phyloP scores from a whole-genome alignment of 2,797 vertebrate genomes.

The Phalloptychus januarius region DNA sequence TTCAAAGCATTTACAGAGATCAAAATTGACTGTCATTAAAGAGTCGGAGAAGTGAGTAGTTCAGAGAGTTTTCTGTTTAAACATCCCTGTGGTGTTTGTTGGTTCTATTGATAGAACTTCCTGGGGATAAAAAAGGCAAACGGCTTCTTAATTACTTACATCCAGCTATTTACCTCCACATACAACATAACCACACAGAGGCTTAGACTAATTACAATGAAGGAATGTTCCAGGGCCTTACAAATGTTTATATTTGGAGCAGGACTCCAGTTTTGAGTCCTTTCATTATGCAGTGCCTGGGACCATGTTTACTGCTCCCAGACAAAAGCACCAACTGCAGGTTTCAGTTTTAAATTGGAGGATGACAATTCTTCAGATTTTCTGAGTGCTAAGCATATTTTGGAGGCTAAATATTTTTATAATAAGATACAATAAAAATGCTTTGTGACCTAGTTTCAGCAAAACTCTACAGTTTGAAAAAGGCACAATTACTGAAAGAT shows the following conservation, averaged over 20 bases:
- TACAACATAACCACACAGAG: slow-evolving; percentile 69
- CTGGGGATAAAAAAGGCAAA: slow-evolving; percentile 54
- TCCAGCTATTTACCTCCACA: slow-evolving; percentile 60
- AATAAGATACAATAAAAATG: background rate
- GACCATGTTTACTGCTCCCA: slow-evolving; percentile 40
- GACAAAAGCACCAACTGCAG: slow-evolving; percentile 45
- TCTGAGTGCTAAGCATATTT: slow-evolving; percentile 36
- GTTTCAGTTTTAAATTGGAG: slow-evolving; percentile 45
- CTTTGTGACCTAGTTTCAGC: slow-evolving; percentile 16
- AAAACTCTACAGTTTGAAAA: background rate
- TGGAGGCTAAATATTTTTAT: slow-evolving; percentile 21
- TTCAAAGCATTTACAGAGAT: slow-evolving; percentile 15
- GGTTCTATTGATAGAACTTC: slow-evolving; percentile 58
- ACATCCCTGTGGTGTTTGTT: slow-evolving; percentile 28
- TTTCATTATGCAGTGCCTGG: slow-evolving; percentile 74
- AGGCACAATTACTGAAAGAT: background rate
- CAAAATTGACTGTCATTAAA: slow-evolving; percentile 28
- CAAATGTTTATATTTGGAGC: slow-evolving; percentile 70
- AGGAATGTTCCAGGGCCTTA: slow-evolving; percentile 58
- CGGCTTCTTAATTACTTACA: slow-evolving; percentile 50
- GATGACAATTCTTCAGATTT: slow-evolving; percentile 23
- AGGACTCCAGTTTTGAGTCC: slow-evolving; percentile 51
- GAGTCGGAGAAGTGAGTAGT: slow-evolving; percentile 15
- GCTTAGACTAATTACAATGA: slow-evolving; percentile 67
- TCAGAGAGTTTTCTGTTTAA: slow-evolving; percentile 19